Base-by-base conservation (phyloP, 2,113 vertebrate genomes). In the Leuciscus idus region DNA sequence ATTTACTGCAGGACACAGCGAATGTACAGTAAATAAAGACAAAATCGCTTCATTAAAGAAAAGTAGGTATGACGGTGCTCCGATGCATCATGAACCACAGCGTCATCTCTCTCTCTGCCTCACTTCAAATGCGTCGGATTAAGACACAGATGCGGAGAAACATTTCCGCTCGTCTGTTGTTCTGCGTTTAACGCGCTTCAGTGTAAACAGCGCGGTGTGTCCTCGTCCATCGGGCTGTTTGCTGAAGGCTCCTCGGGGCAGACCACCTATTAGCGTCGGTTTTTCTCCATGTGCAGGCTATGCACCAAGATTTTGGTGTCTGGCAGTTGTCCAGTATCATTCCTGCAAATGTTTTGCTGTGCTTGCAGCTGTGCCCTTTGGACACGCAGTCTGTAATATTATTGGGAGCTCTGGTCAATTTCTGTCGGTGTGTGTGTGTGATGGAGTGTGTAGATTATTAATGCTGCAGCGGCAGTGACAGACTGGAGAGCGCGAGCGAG, bases 61-160 rank as follows among this genome's bases (percentile, higher is more conserved):
- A 89, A 91, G 48, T 26, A 55, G 84, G 75, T 87, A 87, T 57
- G 84, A 89, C 78, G 90, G 79, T 85, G 89, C 87, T 87, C 83
- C 88, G 81, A 90, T 88, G 92, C 89, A 93, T 89, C 91, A 90
- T 93, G 85, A 77, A 90, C 90, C 90, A 89, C 91, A 78, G 84
- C 7, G 84, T 90, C 84, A 86, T 90, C 86, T 88, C 62, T 87
- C 43, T 43, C 43, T 43, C 43, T 43, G 90, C 89, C 83, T 87
- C 90, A 88, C 86, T 90, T 92, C 90, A 90, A 82, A 90, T 88
- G 77, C 81, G 88, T 9, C 83, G 77, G 87, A 90, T 90, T 62
- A 81, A 87, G 68, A 84, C 80, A 84, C 88, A 93, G 92, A 92
- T 91, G 91, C 90, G 87, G 89, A 87, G 87, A 82, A 79, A 84